Evolutionary conservation across 2,113 vertebrate genomes (phyloP).

Genomic region (Microtus ochrogaster): DNA sequence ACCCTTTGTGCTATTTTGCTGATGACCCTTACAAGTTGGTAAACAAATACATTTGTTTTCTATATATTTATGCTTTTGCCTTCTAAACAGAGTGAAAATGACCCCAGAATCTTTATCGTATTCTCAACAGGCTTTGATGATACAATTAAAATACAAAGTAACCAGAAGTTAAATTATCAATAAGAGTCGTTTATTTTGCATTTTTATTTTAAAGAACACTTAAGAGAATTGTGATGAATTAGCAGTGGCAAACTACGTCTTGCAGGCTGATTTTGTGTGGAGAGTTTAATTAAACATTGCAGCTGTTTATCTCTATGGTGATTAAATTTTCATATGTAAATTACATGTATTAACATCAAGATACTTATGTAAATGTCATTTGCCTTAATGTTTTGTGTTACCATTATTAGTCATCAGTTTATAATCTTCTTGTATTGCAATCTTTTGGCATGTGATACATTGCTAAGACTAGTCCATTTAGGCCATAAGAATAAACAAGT

Average conservation of each 20-base stretch:
- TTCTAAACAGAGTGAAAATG: slow-evolving; percentile 85
- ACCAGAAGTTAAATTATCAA: slow-evolving; percentile 92
- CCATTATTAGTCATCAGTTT: slow-evolving; percentile 91
- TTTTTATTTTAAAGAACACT: slow-evolving; percentile 92
- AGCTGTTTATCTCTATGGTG: slow-evolving; percentile 93
- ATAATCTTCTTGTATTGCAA: slow-evolving; percentile 89
- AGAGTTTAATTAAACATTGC: slow-evolving; percentile 94
- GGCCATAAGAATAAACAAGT: slow-evolving; percentile 86
- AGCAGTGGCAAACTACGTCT: slow-evolving; percentile 91
- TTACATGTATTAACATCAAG: slow-evolving; percentile 93
- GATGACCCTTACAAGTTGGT: slow-evolving; percentile 85
- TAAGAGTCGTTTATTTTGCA: slow-evolving; percentile 91
- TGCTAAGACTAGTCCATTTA: slow-evolving; percentile 85
- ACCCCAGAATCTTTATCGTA: slow-evolving; percentile 86
- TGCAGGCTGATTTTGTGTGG: slow-evolving; percentile 90
- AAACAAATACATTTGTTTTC: slow-evolving; percentile 88
- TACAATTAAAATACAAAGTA: slow-evolving; percentile 88
- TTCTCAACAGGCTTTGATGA: slow-evolving; percentile 89
- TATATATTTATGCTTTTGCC: slow-evolving; percentile 82
- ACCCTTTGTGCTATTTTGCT: slow-evolving; percentile 76
- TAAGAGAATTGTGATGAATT: slow-evolving; percentile 92
- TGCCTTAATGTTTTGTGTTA: slow-evolving; percentile 92
- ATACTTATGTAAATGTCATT: slow-evolving; percentile 93
- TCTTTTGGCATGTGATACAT: slow-evolving; percentile 81
- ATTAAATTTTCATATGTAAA: slow-evolving; percentile 94